Percentiles rank a stretch among this genome's conserved stretches.
phyloP scores from a whole-genome alignment of 2,888 invertebrate genomes.

The Drosophila macrospina region DNA sequence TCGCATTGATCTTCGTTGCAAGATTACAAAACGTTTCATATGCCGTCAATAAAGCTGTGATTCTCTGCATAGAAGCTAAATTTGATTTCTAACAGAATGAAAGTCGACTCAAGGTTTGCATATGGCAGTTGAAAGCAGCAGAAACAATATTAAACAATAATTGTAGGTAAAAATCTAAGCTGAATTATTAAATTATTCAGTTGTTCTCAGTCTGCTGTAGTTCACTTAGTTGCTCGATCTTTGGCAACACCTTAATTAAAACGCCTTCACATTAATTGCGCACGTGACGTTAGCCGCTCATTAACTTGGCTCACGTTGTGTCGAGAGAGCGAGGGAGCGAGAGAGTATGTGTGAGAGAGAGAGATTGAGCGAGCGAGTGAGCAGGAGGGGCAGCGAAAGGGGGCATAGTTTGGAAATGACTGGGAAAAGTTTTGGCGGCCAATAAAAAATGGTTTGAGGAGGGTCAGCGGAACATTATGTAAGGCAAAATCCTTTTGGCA shows the following conservation, averaged over 20 bases:
- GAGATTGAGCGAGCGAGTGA: no score
- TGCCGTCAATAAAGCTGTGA: no score
- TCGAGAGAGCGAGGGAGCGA: no score
- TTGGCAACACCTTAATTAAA: constrained; percentile 63
- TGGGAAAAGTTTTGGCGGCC: constrained; percentile 62
- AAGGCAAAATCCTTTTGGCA: constrained; percentile 80
- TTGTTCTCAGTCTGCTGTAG: no score
- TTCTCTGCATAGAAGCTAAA: no score
- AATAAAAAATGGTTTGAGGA: constrained; percentile 43
- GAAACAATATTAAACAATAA: background rate
- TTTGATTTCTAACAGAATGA: no score
- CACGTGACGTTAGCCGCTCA: constrained; percentile 75
- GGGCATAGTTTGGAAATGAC: constrained; percentile 62
- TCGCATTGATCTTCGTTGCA: no score
- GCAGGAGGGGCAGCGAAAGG: constrained; percentile 1
- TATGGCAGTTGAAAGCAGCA: no score
- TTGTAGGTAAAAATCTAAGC: constrained; percentile 4
- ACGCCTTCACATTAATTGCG: constrained; percentile 73
- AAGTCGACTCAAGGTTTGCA: no score
- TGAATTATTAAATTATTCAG: constrained; percentile 7
- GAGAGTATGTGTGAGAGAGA: no score
- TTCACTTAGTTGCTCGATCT: constrained; percentile 35
- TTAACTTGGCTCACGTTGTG: constrained; percentile 64
- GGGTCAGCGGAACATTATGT: constrained; percentile 72
- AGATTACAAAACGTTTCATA: no score